phyloP scores from a whole-genome alignment of 1,140 invertebrate species.

The Drosophila pseudoananassae region DNA sequence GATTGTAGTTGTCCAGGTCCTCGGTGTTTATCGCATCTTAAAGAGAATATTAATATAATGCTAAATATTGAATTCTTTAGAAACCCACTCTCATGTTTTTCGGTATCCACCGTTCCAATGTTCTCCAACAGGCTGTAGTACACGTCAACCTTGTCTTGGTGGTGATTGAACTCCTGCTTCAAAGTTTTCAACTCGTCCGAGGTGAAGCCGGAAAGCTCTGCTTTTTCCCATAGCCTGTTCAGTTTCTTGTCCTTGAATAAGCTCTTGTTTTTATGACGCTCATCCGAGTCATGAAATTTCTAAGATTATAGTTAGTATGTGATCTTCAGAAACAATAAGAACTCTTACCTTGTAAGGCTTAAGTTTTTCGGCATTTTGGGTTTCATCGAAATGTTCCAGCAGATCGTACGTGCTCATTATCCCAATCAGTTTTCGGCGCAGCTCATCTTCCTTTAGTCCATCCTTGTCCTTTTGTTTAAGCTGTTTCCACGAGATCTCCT shows the following conservation, averaged over 20 bases:
- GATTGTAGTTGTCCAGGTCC: conserved; percentile 87
- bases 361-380: conserved; percentile 86
- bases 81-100: conserved; percentile 88
- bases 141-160: conserved; percentile 96
- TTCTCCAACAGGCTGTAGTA: conserved; percentile 92
- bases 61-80: neutral
- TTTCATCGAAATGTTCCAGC: conserved; percentile 91
- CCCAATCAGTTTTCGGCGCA: conserved; percentile 91
- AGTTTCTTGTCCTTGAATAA: conserved; percentile 96
- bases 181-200: conserved; percentile 92
- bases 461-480: conserved; percentile 93
- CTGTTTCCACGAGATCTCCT: conserved; percentile 93
- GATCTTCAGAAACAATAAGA: neutral
- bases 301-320: conserved; percentile 26
- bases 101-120: conserved; percentile 85
- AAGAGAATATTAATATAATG: neutral
- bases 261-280: conserved; percentile 89
- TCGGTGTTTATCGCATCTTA: conserved; percentile 87
- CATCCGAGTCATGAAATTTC: conserved; percentile 86
- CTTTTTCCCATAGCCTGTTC: conserved; percentile 95
- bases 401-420: conserved; percentile 94
- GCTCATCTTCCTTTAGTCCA: conserved; percentile 92
- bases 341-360: conserved; percentile 85
- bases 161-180: conserved; percentile 95
- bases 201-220: conserved; percentile 93